These are phyloP conservation scores for Yponomeuta malinellus DNA, from an alignment of 2,888 invertebrate genomes.

Conservation along the genomic window DNA sequence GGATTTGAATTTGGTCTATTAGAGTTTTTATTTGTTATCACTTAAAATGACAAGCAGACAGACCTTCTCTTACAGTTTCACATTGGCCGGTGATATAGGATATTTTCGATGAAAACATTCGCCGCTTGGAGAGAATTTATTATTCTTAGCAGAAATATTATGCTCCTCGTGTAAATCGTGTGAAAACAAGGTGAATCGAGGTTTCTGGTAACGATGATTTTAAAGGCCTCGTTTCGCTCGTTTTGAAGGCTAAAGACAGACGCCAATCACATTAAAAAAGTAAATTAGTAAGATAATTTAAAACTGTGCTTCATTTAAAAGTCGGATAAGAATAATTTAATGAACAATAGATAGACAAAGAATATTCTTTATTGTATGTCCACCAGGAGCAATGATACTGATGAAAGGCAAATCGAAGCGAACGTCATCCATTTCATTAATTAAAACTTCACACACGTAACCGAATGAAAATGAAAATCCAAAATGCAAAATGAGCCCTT, in stretches of 20 bases:
- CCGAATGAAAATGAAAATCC: too few relatives aligned
- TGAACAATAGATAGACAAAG: too few relatives aligned
- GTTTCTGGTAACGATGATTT: neutral
- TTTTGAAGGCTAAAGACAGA: neutral
- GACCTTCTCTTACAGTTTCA: neutral
- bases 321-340: too few relatives aligned
- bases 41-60: neutral
- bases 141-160: slow-evolving; percentile 1
- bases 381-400: too few relatives aligned
- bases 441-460: too few relatives aligned
- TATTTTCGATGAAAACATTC: slow-evolving; percentile 5
- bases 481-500: neutral
- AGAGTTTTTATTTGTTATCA: too few relatives aligned
- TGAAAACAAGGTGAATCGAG: neutral
- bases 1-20: too few relatives aligned
- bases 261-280: too few relatives aligned
- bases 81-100: neutral
- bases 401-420: neutral
- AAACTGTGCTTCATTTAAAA: too few relatives aligned
- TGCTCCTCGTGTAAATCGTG: neutral
- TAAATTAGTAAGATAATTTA: too few relatives aligned
- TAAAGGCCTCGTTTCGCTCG: neutral
- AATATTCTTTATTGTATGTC: too few relatives aligned
- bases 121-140: slow-evolving; percentile 1
- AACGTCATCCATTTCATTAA: neutral